Evolutionary conservation across 2,797 vertebrate species (phyloP).

Genomic region (Danio choprae): DNA sequence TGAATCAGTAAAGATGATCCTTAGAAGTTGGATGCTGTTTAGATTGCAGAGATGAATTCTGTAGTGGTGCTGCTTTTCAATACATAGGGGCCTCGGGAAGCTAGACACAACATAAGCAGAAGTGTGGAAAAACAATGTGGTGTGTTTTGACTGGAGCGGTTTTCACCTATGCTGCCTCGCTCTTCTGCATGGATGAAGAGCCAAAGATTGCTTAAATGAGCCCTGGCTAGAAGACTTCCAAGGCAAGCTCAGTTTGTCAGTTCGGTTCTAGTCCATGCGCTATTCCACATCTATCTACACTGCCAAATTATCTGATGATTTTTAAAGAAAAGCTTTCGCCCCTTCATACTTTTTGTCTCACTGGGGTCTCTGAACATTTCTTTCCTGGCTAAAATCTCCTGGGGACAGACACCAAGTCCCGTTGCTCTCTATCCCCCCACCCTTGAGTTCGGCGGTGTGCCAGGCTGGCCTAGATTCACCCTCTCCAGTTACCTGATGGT

Average conservation of each 20-base stretch:
- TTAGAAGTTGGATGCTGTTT: constrained; percentile 38
- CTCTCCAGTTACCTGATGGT: constrained; percentile 80
- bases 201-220: constrained; percentile 62
- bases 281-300: neutral
- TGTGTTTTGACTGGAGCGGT: constrained; percentile 59
- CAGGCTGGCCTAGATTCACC: constrained; percentile 71
- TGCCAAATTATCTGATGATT: neutral
- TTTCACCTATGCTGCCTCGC: constrained; percentile 57
- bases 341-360: neutral
- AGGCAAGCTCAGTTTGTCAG: constrained; percentile 33
- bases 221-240: constrained; percentile 51
- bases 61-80: constrained; percentile 18
- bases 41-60: constrained; percentile 20
- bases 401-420: constrained; percentile 69
- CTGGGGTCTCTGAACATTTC: constrained; percentile 48
- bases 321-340: neutral
- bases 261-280: neutral
- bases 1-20: constrained; percentile 31
- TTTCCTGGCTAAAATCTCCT: constrained; percentile 15
- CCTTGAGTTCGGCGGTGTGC: constrained; percentile 66
- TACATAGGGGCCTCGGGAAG: constrained; percentile 16
- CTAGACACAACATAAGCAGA: constrained; percentile 70
- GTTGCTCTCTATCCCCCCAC: constrained; percentile 59
- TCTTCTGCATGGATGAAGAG: constrained; percentile 60
- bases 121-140: constrained; percentile 57